Evolutionary conservation across 2,113 vertebrate genomes (phyloP), one percentile per base, ranked within the genome.

Genomic region (Chascanopsetta lugubris): DNA sequence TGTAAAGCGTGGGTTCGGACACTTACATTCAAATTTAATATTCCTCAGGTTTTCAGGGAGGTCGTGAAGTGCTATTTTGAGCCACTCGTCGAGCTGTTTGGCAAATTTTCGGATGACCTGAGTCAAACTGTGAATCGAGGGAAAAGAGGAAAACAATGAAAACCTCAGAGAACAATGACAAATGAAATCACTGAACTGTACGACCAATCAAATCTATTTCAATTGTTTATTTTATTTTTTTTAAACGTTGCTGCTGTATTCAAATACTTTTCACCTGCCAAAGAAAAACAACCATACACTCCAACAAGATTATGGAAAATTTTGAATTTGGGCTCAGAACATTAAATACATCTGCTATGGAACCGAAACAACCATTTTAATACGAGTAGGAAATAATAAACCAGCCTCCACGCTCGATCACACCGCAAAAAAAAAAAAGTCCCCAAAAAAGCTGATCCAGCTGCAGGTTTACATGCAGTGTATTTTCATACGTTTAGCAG

Each of bases 71-170:
- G 97, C 97, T 78, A 99, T 94, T 89, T 97, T 98, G 22, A 99
- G 91, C 97, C 97, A 99, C 83, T 99, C 97, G 1, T 99, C 97
- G 59, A 99, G 92, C 78, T 99, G 97, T 89, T 99, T 99, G 84
- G 97, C 97, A 92, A 99, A 99, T 90, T 99, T 99, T 38, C 97
- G 91, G 59, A 99, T 99, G 70, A 99, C 97, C 92, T 99, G 97
- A 2, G 97, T 99, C 89, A 99, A 92, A 91, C 97, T 99, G 79
- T 27, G 82, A 48, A 61, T 45, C n/a, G 65, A 54, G 77, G 64
- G 9, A 22, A 21, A 83, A 80, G 10, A 46, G 66, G 9, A 3
- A 0, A 6, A 40, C 36, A 38, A 25, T 24, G 34, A 22, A 2
- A 49, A 25, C 43, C 5, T 24, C 5, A 56, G 8, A 54, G 3